Evolutionary conservation across 2,888 invertebrate species (phyloP).

Genomic region (Clistopyga incitator): DNA sequence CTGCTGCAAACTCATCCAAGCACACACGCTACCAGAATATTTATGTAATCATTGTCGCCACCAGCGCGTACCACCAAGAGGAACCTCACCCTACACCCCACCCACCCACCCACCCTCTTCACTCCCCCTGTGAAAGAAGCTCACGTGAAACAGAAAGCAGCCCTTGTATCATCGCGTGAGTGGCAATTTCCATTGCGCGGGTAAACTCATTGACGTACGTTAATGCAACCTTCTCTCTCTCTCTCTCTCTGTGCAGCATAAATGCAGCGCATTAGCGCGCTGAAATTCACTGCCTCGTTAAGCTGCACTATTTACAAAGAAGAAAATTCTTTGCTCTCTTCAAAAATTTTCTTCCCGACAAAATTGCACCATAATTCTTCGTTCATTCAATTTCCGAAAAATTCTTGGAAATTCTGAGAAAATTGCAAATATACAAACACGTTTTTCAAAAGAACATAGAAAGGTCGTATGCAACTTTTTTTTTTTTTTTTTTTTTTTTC

Average conservation of each 20-base stretch:
- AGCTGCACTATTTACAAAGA: neutral
- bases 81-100: neutral
- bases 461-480: no score
- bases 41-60: slow-evolving; percentile 59
- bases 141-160: slow-evolving; percentile 28
- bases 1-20: slow-evolving; percentile 19
- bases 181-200: slow-evolving; percentile 38
- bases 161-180: slow-evolving; percentile 39
- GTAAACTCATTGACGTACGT: slow-evolving; percentile 9
- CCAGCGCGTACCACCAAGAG: slow-evolving; percentile 17
- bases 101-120: no score
- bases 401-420: neutral
- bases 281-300: neutral
- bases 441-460: no score
- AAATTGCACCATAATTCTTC: neutral
- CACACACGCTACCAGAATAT: slow-evolving; percentile 58
- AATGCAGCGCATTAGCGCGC: neutral
- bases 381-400: neutral
- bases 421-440: no score
- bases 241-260: neutral
- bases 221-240: neutral
- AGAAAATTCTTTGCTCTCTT: neutral
- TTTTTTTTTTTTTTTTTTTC: no score
- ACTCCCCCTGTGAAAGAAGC: slow-evolving; percentile 21
- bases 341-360: neutral